These are phyloP conservation scores for Notolepis coatsorum DNA, from an alignment of 2,797 vertebrate genomes.

Conservation along the genomic window DNA sequence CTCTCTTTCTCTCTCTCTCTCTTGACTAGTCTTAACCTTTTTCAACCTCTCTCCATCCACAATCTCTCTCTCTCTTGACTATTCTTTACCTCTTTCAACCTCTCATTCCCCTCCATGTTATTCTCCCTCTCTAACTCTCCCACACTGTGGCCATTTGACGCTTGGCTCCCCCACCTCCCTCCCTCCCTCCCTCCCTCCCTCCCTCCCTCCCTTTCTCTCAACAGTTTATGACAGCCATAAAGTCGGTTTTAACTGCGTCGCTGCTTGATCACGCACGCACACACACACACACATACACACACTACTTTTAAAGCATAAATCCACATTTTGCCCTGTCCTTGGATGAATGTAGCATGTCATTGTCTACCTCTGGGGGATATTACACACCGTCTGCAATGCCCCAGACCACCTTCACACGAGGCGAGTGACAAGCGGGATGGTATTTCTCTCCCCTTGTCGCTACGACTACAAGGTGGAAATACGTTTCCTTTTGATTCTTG, in stretches of 20 bases:
- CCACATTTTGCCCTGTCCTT: constrained; percentile 28
- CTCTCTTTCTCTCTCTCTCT: constrained; percentile 33
- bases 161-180: constrained; percentile 46
- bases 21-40: no score
- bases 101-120: constrained; percentile 54
- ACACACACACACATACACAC: constrained; percentile 39
- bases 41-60: not conserved
- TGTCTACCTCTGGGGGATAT: constrained; percentile 18
- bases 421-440: constrained; percentile 8
- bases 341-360: constrained; percentile 35
- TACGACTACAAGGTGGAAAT: constrained; percentile 6
- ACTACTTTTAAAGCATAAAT: constrained; percentile 40
- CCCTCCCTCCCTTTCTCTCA: constrained; percentile 38
- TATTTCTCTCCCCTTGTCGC: constrained; percentile 44
- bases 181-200: constrained; percentile 46
- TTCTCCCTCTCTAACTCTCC: constrained; percentile 48
- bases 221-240: constrained; percentile 65
- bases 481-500: constrained; percentile 28
- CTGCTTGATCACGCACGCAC: constrained; percentile 52
- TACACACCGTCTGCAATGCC: constrained; percentile 24
- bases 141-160: constrained; percentile 57
- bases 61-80: not conserved
- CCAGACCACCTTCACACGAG: constrained; percentile 32
- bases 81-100: constrained; percentile 27
- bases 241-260: constrained; percentile 47